Conservation (phyloP, 2,888 invertebrate species). For the Scaptodrosophila latifasciaeformis region DNA sequence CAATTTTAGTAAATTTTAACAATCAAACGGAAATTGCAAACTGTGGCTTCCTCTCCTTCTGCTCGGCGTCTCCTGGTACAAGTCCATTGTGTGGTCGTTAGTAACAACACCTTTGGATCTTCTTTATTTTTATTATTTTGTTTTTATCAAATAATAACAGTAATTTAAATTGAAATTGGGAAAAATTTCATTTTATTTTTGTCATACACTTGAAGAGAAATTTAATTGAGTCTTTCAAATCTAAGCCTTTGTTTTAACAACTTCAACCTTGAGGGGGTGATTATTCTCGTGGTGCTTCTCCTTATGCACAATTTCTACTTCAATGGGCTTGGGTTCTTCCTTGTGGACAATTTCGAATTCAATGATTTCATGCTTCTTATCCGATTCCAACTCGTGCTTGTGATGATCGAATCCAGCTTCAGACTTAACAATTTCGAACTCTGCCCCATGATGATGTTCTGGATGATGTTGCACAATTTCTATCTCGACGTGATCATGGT, state of each 20-base stretch:
- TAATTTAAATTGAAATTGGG: too few species aligned
- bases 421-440: not conserved
- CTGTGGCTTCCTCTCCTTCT: constrained; percentile 31
- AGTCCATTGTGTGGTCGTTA: too few species aligned
- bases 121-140: too few species aligned
- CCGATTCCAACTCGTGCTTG: too few species aligned
- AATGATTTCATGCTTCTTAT: too few species aligned
- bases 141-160: too few species aligned
- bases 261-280: not conserved
- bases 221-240: not conserved
- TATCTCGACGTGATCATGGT: not conserved
- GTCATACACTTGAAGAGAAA: too few species aligned
- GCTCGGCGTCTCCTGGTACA: too few species aligned
- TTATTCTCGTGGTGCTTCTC: too few species aligned
- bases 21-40: constrained; percentile 53
- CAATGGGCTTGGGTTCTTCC: constrained; percentile 1
- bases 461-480: not conserved
- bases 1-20: constrained; percentile 29
- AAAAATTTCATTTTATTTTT: too few species aligned
- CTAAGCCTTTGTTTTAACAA: not conserved
- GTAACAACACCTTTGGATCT: too few species aligned
- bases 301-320: not conserved
- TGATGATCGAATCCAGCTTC: too few species aligned
- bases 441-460: constrained; percentile 3
- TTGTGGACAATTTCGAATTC: constrained; percentile 10